Base-by-base conservation (phyloP, 1,140 invertebrate species). In the Heterodera carotae region DNA sequence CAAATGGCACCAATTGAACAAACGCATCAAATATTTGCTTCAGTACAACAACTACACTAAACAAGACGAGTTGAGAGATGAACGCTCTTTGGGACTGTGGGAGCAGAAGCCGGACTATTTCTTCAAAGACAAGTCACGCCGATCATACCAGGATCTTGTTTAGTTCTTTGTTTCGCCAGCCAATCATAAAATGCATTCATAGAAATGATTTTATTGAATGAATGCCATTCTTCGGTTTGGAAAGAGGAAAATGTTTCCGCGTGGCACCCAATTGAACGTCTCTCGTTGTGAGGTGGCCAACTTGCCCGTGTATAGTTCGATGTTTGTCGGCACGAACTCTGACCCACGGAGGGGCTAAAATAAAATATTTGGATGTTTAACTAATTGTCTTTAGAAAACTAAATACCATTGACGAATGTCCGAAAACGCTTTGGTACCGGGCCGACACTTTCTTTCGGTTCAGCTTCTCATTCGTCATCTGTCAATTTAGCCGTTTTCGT, bases 11-110 rank as follows among this genome's bases (percentile, higher is more conserved):
- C 84, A 88, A 53, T 73, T 87, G 27, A 80, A 80, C 67, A 87
- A 87, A 72, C 81, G 86, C 48, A 87, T 87, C 76, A 86, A 83
- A 31, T 84, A 84, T 67, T 74, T 88, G 33, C 74, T 88, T 27
- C 82, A 83, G 48, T 86, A 87, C 60, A 87, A 88, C 76, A 87
- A 87, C 75, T 88, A 88, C 66, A 78, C 78, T 33, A 87, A 87
- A 75, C 81, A 82, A 70, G 85, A 87, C 71, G 85, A 87, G 66
- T 39, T 87, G 31, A 29, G 69, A 59, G 74, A 76, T 29, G 85
- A 87, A 79, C 69, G 85, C 15, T 67, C 76, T n/a, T 72, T 86
- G 31, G 85, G 85, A 60, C 71, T 74, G 3, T 74, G 72, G 72
- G 64, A 74, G 4, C 74, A 87, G 69, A 79, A 88, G 62, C 85